These are phyloP conservation scores for Xestia xanthographa DNA, from an alignment of 2,888 invertebrate species.

Conservation along the genomic window DNA sequence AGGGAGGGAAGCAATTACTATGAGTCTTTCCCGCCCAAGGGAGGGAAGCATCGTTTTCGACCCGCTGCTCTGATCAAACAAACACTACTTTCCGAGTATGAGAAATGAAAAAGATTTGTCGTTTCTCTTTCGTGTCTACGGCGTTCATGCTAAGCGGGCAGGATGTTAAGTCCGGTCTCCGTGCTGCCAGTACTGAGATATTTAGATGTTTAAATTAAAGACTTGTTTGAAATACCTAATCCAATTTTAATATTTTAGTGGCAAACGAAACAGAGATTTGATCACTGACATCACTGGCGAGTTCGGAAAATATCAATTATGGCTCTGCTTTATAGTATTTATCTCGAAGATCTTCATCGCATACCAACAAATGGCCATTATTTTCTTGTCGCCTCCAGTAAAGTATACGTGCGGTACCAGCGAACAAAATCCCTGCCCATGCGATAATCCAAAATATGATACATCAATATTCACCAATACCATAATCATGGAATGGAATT, in stretches of 20 bases:
- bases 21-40: no score
- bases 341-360: not conserved
- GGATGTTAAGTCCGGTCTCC: not conserved
- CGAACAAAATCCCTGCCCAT: not conserved
- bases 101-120: no score
- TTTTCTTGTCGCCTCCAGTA: not conserved
- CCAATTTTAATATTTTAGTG: not conserved
- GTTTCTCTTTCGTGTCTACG: no score
- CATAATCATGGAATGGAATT: not conserved
- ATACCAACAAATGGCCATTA: not conserved
- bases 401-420: not conserved
- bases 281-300: not conserved
- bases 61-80: no score
- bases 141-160: no score
- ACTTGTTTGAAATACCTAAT: not conserved
- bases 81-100: no score
- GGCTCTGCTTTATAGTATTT: slow-evolving; percentile 2
- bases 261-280: not conserved
- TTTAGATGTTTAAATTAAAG: not conserved
- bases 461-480: not conserved
- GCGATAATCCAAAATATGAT: not conserved
- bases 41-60: no score
- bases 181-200: not conserved
- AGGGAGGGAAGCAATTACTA: no score
- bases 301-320: not conserved